Percentiles rank a stretch among this genome's conserved stretches.
These are phyloP conservation scores for Pipra filicauda DNA, from an alignment of 2,113 vertebrate species.

Conservation along the genomic window DNA sequence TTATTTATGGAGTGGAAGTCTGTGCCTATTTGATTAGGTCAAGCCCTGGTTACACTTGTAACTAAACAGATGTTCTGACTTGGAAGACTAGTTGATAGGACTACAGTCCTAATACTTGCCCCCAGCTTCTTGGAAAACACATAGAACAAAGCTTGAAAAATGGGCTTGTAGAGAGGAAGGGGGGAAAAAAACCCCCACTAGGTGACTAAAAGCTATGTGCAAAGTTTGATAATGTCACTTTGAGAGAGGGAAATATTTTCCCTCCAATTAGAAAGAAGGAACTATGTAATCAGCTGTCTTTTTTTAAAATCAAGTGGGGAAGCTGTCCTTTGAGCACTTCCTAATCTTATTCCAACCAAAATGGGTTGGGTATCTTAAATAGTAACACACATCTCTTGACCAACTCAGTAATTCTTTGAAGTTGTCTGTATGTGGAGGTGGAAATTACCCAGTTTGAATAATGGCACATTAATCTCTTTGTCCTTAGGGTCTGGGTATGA, in stretches of 20 bases:
- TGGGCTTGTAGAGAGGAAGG: too few species aligned
- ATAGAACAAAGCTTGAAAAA: neutral
- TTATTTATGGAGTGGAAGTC: neutral
- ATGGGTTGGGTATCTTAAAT: neutral
- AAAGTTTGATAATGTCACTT: neutral
- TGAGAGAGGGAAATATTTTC: neutral
- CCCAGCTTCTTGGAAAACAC: neutral
- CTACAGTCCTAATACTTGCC: neutral
- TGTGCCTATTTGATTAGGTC: neutral
- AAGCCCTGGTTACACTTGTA: neutral
- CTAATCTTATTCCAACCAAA: neutral
- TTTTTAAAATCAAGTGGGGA: neutral
- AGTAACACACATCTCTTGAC: neutral
- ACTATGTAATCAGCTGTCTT: neutral
- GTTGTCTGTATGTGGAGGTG: neutral
- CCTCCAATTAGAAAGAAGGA: neutral
- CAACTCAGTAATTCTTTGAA: neutral
- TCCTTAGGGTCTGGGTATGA: neutral
- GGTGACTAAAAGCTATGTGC: neutral
- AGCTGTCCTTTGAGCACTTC: neutral
- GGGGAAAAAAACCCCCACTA: accelerated
- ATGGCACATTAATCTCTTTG: neutral
- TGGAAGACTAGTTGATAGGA: neutral
- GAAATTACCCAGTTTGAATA: neutral
- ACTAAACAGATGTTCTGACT: neutral